A percentile compares a stretch with the other conserved stretches of the same genome.
Conservation (phyloP, 2,797 vertebrate genomes). For the Malurus leucopterus region DNA sequence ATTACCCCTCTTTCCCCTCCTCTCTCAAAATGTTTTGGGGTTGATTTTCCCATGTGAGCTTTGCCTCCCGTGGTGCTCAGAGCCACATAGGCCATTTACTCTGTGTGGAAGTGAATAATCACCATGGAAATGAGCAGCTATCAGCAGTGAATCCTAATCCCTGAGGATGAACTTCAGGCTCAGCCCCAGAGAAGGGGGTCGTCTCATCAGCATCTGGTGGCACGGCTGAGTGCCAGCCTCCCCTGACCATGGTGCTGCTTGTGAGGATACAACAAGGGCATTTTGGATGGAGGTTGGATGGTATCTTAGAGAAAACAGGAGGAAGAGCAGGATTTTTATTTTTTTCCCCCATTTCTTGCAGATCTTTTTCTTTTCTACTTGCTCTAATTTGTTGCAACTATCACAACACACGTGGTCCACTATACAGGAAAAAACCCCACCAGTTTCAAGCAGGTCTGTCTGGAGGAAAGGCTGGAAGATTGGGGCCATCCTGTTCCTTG, state of each 20-base stretch:
- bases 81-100: not conserved
- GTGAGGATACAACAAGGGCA: accelerated
- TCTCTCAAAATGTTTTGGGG: not conserved
- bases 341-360: not conserved
- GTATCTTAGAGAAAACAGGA: not conserved
- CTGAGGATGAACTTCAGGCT: not conserved
- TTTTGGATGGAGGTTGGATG: not conserved
- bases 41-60: not conserved
- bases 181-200: not conserved
- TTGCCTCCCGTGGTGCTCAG: not conserved
- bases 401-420: accelerated
- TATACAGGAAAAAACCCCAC: not conserved
- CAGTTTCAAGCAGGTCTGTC: not conserved
- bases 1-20: not conserved
- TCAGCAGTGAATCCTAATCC: not conserved
- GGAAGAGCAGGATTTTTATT: not conserved
- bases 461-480: not conserved
- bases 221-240: accelerated
- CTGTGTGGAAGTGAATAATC: not conserved
- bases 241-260: accelerated
- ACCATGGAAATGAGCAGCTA: not conserved
- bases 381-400: not conserved
- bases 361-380: not conserved
- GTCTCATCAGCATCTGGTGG: not conserved
- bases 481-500: not conserved